Conservation (phyloP, 2,113 vertebrate species). For the Anolis carolinensis region DNA sequence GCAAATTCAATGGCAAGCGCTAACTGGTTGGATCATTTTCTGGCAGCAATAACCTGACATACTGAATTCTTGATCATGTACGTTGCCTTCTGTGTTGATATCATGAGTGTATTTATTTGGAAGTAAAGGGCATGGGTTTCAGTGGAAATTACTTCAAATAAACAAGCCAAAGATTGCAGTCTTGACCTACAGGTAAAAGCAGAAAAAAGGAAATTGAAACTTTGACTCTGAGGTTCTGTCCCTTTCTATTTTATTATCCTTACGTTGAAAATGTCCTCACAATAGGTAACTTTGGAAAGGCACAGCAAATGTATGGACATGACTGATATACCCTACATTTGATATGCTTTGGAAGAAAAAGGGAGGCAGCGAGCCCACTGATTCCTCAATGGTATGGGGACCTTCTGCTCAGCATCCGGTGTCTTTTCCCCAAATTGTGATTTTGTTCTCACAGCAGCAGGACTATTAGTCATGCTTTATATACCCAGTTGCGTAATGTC, state of each 20-base stretch:
- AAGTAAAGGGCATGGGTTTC: background rate
- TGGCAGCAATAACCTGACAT: background rate
- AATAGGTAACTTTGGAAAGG: background rate
- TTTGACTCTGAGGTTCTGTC: background rate
- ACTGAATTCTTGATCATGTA: background rate
- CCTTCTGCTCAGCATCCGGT: conserved; percentile 60
- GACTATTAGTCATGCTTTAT: conserved; percentile 69
- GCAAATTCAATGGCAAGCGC: background rate
- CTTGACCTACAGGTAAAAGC: background rate
- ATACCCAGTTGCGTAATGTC: conserved; percentile 72
- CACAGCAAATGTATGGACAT: too few species aligned
- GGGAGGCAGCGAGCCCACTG: conserved; percentile 23
- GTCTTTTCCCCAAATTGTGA: conserved; percentile 50
- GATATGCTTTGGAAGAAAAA: background rate
- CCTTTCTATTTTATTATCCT: background rate
- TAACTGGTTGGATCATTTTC: background rate
- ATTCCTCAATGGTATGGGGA: conserved; percentile 53
- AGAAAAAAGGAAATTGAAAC: background rate
- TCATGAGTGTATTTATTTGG: background rate
- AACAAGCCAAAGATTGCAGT: background rate
- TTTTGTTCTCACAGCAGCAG: conserved; percentile 51
- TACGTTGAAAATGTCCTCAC: background rate
- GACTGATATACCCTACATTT: background rate
- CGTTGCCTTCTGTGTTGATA: background rate
- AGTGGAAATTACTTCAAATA: background rate